Percentiles rank a stretch among this genome's conserved stretches.
phyloP scores from a whole-genome alignment of 2,113 vertebrate species.

The Aptenodytes patagonicus region DNA sequence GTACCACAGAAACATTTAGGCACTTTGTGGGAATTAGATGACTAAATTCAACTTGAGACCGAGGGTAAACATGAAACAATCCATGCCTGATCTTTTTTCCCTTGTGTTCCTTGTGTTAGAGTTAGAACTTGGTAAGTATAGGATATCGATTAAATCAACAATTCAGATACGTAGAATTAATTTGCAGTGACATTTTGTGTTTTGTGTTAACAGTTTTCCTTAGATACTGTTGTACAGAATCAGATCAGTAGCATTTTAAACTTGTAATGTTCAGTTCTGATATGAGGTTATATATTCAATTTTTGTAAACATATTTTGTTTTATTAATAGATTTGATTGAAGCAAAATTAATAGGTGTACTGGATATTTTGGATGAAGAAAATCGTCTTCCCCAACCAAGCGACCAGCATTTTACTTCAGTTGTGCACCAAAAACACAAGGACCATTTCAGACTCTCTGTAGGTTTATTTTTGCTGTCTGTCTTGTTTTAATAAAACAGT shows the following conservation, averaged over 20 bases:
- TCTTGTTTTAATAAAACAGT: not conserved
- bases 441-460: conserved; percentile 95
- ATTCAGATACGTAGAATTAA: not conserved
- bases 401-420: conserved; percentile 94
- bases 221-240: not conserved
- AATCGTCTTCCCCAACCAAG: conserved; percentile 95
- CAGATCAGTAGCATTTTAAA: not conserved
- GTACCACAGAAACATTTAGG: not conserved
- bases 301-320: not conserved
- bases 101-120: not conserved
- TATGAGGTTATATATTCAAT: not conserved
- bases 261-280: not conserved
- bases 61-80: not conserved
- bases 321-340: conserved; percentile 90
- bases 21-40: not conserved
- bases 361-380: conserved; percentile 99
- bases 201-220: not conserved
- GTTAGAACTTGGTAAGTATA: not conserved
- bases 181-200: not conserved
- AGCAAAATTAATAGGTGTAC: conserved; percentile 88
- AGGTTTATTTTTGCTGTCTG: conserved; percentile 54
- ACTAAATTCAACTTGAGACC: not conserved
- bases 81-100: rapidly evolving
- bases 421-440: conserved; percentile 92
- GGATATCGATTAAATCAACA: not conserved